Evolutionary conservation across 2,888 invertebrate genomes (phyloP), one percentile per base, ranked within the genome.

Genomic region (Monopis laevigella): DNA sequence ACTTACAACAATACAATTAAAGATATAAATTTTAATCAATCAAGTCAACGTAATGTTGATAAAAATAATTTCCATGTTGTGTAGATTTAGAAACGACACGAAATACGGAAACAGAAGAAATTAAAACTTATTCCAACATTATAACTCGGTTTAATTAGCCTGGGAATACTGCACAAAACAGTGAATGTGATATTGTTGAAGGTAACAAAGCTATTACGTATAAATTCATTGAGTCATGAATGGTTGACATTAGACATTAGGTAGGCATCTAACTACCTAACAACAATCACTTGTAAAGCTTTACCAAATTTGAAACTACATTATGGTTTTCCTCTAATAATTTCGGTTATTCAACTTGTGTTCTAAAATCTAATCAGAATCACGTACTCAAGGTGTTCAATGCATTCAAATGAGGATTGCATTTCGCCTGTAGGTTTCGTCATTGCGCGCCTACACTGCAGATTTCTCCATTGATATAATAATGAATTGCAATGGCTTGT

Each of bases 391-490:
- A 46, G 44, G 45, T 50, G 49, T 50, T 57, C 41, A 51, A 50
- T 59, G 66, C 62, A 70, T 71, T 58, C 50, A 52, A 67, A 70
- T 65, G 53, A 53, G 50, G 46, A 54, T 67, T 60, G 60, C 59
- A 55, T 60, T 61, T 56, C 51, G 50, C 49, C 48, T 50, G 49
- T 51, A 48, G 47, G 59, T 72, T 71, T 70, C 67, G 58, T 63
- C 63, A 67, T 49, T 48, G 41, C 51, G 57, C 68, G 62, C 72
- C 72, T 62, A 69, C 70, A 61, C 50, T 48, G 49, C 55, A 58
- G 72, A 73, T 77, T 71, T 73, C 73, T 68, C 72, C 66, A 67
- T 72, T 7, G 17, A 72, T 73, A 66, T 51, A 59, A 58, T 64
- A 66, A 67, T 60, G 59, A 66, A 59, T 57, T 59, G 51, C 63